phyloP scores from a whole-genome alignment of 2,797 vertebrate species.

The Coilia nasus region DNA sequence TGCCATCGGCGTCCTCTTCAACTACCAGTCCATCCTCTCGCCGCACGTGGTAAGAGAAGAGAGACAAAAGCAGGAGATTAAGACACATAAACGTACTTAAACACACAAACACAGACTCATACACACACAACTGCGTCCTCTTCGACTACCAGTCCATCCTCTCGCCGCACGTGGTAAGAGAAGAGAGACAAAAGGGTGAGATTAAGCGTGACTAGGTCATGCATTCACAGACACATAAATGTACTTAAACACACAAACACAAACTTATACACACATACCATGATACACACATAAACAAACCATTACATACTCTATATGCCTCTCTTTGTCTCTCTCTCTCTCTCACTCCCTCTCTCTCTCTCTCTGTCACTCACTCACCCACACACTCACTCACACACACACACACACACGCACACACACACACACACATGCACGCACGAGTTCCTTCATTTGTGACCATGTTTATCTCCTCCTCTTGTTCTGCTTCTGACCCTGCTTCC shows the following conservation, averaged over 20 bases:
- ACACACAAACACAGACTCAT: not conserved
- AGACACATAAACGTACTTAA: not conserved
- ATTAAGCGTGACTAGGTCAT: no score
- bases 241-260: not conserved
- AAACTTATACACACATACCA: not conserved
- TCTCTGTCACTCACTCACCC: no score
- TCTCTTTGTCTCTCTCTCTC: no score
- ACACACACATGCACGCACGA: no score
- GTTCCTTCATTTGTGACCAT: not conserved
- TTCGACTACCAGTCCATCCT: constrained; percentile 93
- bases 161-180: constrained; percentile 82
- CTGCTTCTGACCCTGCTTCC: not conserved
- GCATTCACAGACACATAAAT: not conserved
- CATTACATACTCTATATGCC: no score
- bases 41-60: constrained; percentile 80
- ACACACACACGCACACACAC: no score
- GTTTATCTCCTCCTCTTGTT: not conserved
- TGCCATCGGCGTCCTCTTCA: constrained; percentile 86
- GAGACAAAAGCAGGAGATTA: no score
- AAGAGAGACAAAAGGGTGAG: not conserved
- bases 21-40: constrained; percentile 91
- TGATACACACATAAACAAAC: no score
- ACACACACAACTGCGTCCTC: constrained; percentile 72
- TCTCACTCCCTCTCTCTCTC: no score
- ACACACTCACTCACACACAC: no score